Evolutionary conservation across 1,140 invertebrate genomes (phyloP).

Genomic region (Drosophila littoralis): DNA sequence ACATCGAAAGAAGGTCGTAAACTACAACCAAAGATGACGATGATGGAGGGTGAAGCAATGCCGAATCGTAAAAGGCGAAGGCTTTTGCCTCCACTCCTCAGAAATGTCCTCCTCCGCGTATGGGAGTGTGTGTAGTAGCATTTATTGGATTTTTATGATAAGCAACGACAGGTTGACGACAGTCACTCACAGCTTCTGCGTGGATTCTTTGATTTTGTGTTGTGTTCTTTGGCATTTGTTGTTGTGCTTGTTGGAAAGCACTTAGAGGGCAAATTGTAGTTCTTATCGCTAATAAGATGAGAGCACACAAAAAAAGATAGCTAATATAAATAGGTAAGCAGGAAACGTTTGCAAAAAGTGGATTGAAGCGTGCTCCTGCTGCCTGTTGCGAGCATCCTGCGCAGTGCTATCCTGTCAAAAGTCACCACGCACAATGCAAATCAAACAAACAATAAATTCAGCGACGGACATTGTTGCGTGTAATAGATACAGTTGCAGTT

Average conservation of each 20-base stretch:
- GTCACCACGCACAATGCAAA: constrained; percentile 64
- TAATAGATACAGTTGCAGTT: constrained; percentile 2
- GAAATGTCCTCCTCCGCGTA: not conserved
- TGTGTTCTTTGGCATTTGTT: constrained; percentile 16
- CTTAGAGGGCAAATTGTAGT: constrained; percentile 69
- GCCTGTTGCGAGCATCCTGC: not conserved
- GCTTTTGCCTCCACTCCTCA: constrained; percentile 3
- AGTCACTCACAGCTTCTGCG: constrained; percentile 30
- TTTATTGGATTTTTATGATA: constrained; percentile 80
- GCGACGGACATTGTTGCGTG: constrained; percentile 66
- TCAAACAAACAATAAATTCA: constrained; percentile 82
- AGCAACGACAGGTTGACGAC: constrained; percentile 53
- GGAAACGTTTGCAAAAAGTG: constrained; percentile 25
- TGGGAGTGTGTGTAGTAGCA: constrained; percentile 33
- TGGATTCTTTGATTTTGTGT: constrained; percentile 32
- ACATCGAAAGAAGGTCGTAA: constrained; percentile 52
- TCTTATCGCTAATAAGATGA: constrained; percentile 67
- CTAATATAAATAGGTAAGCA: not conserved
- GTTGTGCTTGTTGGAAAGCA: constrained; percentile 46
- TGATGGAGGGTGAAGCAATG: constrained; percentile 42
- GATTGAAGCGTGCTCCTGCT: constrained; percentile 2
- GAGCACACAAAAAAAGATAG: not conserved
- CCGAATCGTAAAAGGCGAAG: constrained; percentile 51
- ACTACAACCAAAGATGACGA: constrained; percentile 54
- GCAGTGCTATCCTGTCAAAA: not conserved